A percentile compares a stretch with the other conserved stretches of the same genome.
phyloP scores from a whole-genome alignment of 2,113 vertebrate genomes.

The Microcebus griseorufus region DNA sequence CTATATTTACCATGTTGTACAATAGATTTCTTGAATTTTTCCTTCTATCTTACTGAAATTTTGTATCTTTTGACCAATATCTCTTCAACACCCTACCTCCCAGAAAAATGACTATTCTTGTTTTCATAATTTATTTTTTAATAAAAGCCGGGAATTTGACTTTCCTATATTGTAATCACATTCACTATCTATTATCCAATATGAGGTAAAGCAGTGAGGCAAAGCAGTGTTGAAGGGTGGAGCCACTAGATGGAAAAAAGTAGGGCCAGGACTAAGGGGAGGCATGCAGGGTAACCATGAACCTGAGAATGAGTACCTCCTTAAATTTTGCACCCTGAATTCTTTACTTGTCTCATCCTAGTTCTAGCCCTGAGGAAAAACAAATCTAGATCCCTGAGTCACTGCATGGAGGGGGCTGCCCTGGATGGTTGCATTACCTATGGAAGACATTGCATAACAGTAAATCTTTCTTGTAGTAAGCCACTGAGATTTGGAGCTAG shows the following conservation, averaged over 20 bases:
- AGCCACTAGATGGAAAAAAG: background rate
- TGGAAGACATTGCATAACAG: background rate
- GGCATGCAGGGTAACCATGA: background rate
- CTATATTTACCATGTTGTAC: background rate
- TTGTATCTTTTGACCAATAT: background rate
- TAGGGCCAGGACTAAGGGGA: background rate
- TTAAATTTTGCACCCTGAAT: background rate
- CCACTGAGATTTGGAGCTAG: background rate
- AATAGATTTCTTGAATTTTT: background rate
- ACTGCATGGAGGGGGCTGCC: background rate
- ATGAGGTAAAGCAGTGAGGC: background rate
- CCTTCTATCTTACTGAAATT: background rate
- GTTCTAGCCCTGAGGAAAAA: background rate
- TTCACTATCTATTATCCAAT: background rate
- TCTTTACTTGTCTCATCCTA: background rate
- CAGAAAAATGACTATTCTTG: background rate
- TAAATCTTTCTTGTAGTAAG: background rate
- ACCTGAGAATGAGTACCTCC: background rate
- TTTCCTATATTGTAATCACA: background rate
- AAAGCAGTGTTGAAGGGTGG: background rate
- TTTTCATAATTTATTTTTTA: background rate
- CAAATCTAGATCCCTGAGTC: background rate
- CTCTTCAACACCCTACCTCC: background rate
- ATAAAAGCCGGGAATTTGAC: background rate
- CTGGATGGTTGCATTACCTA: too few relatives aligned